phyloP scores from a whole-genome alignment of 1,140 invertebrate species.

The Octopus sinensis region DNA sequence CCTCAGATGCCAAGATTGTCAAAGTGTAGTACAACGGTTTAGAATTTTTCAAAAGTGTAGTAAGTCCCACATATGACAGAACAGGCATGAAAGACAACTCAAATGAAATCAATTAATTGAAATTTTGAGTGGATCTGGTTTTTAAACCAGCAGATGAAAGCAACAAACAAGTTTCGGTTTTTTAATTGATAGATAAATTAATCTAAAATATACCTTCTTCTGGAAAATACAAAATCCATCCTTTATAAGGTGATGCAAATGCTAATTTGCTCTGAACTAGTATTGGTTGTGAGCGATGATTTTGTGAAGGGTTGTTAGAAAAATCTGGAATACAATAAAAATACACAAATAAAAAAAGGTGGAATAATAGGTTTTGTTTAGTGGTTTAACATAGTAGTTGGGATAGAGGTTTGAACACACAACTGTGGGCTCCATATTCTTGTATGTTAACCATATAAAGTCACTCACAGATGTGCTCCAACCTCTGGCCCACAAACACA shows the following conservation, averaged over 20 bases:
- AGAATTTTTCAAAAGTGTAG: background rate
- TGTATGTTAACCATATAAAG: too few relatives aligned
- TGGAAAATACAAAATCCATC: constrained; percentile 71
- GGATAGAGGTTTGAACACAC: too few relatives aligned
- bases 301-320: too few relatives aligned
- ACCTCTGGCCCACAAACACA: too few relatives aligned
- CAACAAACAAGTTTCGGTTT: background rate
- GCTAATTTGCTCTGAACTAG: constrained; percentile 44
- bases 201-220: constrained; percentile 61
- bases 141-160: background rate
- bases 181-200: background rate
- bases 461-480: too few relatives aligned
- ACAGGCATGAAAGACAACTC: background rate
- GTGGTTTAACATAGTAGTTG: too few relatives aligned
- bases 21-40: background rate
- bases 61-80: background rate
- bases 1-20: too few relatives aligned
- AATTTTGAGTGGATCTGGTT: background rate
- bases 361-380: too few relatives aligned
- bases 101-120: background rate
- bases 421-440: too few relatives aligned
- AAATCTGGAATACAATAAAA: too few relatives aligned
- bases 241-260: constrained; percentile 60
- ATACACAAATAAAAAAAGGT: too few relatives aligned
- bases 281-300: background rate